Evolutionary conservation across 2,888 invertebrate species (phyloP), one percentile per base, ranked within the genome.

Genomic region (Drosophila diplacantha): DNA sequence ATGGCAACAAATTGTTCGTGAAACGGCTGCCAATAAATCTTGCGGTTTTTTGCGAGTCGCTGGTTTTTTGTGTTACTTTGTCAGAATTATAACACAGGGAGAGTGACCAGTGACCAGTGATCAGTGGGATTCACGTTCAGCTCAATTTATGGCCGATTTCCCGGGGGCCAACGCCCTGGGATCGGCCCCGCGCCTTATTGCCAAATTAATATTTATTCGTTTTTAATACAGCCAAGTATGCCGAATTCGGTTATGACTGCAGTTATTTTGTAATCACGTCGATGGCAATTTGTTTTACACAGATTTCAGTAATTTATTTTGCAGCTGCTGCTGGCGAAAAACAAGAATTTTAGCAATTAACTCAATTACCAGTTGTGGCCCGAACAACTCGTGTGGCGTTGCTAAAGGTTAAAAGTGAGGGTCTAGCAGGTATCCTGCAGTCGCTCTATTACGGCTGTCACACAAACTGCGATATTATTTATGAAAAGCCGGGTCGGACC

Each of bases 11-110:
- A 77, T 75, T 73, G 58, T 51, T 63, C 52, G 35, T 52, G 49
- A 44, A 71, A 69, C 62, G 54, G 32, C 43, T 44, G 46, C 46
- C 59, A 62, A 75, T 75, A 73, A 81, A 73, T 78, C 76, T 69
- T 58, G 38, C 14, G 9, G n/a, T 12, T 35, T 56, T 47, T 64
- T 34, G 46, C 38, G 32, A 16, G n/a, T 26, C 18, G 5, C 11
- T 3, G 12, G 11, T 11, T 11, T 12, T 43, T 37, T 26, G 18
- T 32, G 7, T 24, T 22, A n/a, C 29, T 57, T 41, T 47, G 60
- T 49, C 39, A 26, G 50, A 61, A 61, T 35, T 50, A 50, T 43
- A 62, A 41, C 50, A 35, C 43, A 32, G n/a, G 61, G 61, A 35
- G 63, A 62, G 50, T 49, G 49, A 31, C 39, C 62, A 34, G 34